Base-by-base conservation (phyloP, 2,888 invertebrate genomes). In the Oxytorus armatus region DNA sequence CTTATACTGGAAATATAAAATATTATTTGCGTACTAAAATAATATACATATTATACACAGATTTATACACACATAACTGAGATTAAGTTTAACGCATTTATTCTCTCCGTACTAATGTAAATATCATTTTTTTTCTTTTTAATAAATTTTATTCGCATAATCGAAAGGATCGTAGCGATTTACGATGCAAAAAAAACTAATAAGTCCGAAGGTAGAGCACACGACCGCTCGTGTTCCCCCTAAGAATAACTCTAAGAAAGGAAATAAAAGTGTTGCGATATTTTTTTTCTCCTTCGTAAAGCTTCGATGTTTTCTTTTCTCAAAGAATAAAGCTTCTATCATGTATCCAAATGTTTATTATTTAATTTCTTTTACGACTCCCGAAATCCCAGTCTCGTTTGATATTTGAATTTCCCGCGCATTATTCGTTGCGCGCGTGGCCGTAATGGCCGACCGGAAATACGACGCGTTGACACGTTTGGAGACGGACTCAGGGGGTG, bases 41-140 rank as follows among this genome's bases (percentile, higher is more conserved):
- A 72, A 66, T 72, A 76, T 66, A 63, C 63, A 55, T 66, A 78
- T 16, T 69, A 55, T 66, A 78, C 16, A 44, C 23, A 18, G 16
- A 55, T 51, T 70, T 72, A 42, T 59, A 29, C 47, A 79, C 63
- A 33, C 36, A 47, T 69, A 59, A 57, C 59, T 39, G 61, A 70
- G 57, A 21, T 44, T 44, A 73, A 25, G 25, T 68, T 73, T 59
- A 70, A 80, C 49, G 72, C 55, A 66, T 75, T 70, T 73, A 25
- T 59, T 68, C 33, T 66, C 39, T 74, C 73, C 74, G 49, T 79
- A 79, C 79, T 74, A 79, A 82, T 82, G 79, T 77, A 82, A 82
- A 82, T 82, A 79, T 79, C 42, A 66, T 57, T 75, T 57, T n/a
- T 33, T 82, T 77, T 79, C 42, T 57, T 57, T 75, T 57, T n/a